These are phyloP conservation scores for Aurelia sp. DNA, from an alignment of 30 jellyfish, hydroid and myxozoan species.

Conservation along the genomic window DNA sequence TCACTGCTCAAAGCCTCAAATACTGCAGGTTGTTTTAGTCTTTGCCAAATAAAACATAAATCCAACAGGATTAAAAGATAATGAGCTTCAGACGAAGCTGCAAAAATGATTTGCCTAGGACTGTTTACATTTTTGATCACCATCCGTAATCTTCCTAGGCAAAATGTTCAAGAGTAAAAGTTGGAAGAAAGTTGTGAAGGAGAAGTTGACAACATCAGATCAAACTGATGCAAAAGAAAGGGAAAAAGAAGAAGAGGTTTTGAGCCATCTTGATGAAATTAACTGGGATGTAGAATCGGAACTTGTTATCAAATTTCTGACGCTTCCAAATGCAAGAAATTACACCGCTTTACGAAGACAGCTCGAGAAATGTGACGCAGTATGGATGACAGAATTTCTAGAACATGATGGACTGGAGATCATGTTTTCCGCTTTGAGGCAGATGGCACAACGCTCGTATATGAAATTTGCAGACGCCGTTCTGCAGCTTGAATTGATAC, in stretches of 20 bases:
- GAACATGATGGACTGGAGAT: conserved; percentile 75
- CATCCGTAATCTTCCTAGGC: no score
- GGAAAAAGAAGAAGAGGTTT: conserved; percentile 7
- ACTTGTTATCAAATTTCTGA: conserved; percentile 62
- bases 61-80: no score
- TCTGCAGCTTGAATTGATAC: conserved; percentile 69
- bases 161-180: conserved; percentile 9
- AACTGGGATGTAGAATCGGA: conserved; percentile 71
- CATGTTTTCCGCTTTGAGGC: conserved; percentile 84
- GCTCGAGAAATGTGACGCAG: conserved; percentile 63
- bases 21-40: no score
- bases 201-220: conserved; percentile 15
- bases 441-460: conserved; percentile 61
- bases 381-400: conserved; percentile 80
- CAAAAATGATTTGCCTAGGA: no score
- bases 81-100: no score
- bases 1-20: no score
- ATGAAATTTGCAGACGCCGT: conserved; percentile 84
- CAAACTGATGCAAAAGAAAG: conserved; percentile 15
- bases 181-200: conserved; percentile 47
- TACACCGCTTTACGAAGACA: conserved; percentile 77
- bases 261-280: conserved; percentile 33
- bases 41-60: no score
- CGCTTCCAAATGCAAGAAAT: conserved; percentile 80
- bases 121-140: no score